Conservation (phyloP, 2,113 vertebrate genomes). For the Capreolus pygargus region DNA sequence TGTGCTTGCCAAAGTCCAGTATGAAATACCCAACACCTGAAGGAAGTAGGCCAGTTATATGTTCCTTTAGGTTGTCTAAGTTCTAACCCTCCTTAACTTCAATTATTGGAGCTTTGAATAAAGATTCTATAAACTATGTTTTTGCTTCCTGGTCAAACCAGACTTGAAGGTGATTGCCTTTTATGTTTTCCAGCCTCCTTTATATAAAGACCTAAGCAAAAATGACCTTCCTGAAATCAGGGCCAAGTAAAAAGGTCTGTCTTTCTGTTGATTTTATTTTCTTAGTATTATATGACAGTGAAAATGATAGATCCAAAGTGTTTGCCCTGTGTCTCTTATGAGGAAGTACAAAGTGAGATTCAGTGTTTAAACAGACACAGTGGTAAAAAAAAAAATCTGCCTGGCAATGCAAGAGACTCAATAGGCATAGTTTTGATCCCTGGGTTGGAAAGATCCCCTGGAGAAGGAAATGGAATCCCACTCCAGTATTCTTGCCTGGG, state of each 20-base stretch:
- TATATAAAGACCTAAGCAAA: constrained; percentile 10
- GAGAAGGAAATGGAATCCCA: not conserved
- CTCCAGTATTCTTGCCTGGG: not conserved
- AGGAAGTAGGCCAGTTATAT: not conserved
- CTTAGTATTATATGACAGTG: constrained; percentile 35
- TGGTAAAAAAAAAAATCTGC: not conserved
- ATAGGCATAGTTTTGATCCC: not conserved
- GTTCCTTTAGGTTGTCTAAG: not conserved
- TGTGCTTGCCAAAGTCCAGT: not conserved
- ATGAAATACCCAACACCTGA: not conserved
- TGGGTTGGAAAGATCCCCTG: not conserved
- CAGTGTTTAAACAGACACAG: not conserved
- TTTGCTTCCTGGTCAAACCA: constrained; percentile 12
- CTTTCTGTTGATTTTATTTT: constrained; percentile 23
- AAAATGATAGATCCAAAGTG: not conserved
- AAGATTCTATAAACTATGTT: constrained; percentile 5
- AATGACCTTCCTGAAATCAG: constrained; percentile 36
- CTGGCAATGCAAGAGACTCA: not conserved
- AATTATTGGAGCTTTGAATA: constrained; percentile 13
- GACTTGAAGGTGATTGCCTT: not conserved
- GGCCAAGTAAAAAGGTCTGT: constrained; percentile 12
- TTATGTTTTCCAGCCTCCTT: not conserved
- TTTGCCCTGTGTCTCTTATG: not conserved
- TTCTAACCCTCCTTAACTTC: not conserved
- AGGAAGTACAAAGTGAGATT: constrained; percentile 32